Conservation (phyloP, 1,140 invertebrate species). For the Oedothorax gibbosus region DNA sequence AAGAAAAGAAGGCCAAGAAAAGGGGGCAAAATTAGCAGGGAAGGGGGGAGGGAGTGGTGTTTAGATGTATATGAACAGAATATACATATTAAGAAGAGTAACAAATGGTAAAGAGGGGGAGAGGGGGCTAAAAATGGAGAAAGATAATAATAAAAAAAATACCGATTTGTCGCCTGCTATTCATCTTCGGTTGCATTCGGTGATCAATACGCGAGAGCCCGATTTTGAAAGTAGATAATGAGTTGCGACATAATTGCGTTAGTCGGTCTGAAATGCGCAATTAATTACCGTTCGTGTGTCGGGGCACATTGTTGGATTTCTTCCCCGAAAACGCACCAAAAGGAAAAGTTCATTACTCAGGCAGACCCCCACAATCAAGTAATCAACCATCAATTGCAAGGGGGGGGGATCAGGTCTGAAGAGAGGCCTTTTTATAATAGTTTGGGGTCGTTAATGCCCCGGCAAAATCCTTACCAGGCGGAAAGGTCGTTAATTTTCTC, state of each 20-base stretch:
- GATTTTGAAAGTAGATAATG: constrained; percentile 58
- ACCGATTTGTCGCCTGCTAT: constrained; percentile 54
- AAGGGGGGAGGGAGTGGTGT: constrained; percentile 7
- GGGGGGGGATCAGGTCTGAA: not conserved
- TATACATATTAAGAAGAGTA: constrained; percentile 55
- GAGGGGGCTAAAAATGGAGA: constrained; percentile 34
- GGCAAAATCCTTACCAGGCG: constrained; percentile 4
- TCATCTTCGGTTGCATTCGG: constrained; percentile 59
- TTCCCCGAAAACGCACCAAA: constrained; percentile 56
- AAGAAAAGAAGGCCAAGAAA: constrained; percentile 44
- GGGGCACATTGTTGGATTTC: constrained; percentile 60
- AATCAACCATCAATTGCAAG: constrained; percentile 60
- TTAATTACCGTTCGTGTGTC: constrained; percentile 56
- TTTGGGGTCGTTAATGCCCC: constrained; percentile 51
- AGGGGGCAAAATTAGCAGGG: constrained; percentile 41
- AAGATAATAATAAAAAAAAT: constrained; percentile 12
- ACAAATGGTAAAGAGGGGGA: constrained; percentile 1
- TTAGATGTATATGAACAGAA: constrained; percentile 41
- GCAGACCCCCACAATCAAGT: constrained; percentile 58
- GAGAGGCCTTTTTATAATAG: constrained; percentile 50
- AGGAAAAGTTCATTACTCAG: constrained; percentile 61
- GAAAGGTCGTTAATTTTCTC: constrained; percentile 51
- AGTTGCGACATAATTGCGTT: constrained; percentile 61
- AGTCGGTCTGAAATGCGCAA: constrained; percentile 60
- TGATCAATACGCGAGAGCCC: constrained; percentile 56